Evolutionary conservation across 2,113 vertebrate species (phyloP), one percentile per base, ranked within the genome.

Genomic region (Turdus rufiventris): DNA sequence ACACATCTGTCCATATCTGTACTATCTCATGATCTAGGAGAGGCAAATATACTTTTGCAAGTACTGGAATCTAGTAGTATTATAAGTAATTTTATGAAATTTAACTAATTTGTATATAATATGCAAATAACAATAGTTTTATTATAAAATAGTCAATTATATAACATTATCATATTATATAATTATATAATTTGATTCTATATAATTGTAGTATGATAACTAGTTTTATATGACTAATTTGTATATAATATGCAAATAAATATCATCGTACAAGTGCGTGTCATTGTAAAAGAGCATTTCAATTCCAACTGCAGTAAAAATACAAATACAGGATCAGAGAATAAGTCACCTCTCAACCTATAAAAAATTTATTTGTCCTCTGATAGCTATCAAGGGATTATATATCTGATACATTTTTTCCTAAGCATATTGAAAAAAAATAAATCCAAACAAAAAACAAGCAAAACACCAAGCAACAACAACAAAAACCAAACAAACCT

Each of bases 241-340:
- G 25, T 50, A 26, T 34, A 28, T 29, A 89, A 66, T 58, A 58
- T 34, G 34, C 23, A 71, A 67, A 56, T 18, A 62, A 65, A 56
- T 29, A 23, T 6, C 60, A 38, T 6, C 0, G 0, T n/a, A 40
- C 6, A 73, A 60, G 53, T 66, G 12, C 10, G 70, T 57, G 29
- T 21, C 20, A 42, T 29, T 65, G 14, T 60, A 47, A 89, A 72
- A 77, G 29, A 12, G 2, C 12, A 50, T 66, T 82, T 75, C 28
- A 53, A 23, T 66, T 85, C 56, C 63, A 77, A 78, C 4, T 28
- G 77, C 17, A 24, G 8, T 28, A 9, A 67, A 78, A 58, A 42
- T 40, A 50, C 1, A 81, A 18, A 62, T 61, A 16, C 2, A 38
- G 7, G 10, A 70, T 48, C 7, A 58, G 12, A 75, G 40, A 90